phyloP scores from a whole-genome alignment of 2,797 vertebrate genomes.

The Lagorchestes hirsutus region DNA sequence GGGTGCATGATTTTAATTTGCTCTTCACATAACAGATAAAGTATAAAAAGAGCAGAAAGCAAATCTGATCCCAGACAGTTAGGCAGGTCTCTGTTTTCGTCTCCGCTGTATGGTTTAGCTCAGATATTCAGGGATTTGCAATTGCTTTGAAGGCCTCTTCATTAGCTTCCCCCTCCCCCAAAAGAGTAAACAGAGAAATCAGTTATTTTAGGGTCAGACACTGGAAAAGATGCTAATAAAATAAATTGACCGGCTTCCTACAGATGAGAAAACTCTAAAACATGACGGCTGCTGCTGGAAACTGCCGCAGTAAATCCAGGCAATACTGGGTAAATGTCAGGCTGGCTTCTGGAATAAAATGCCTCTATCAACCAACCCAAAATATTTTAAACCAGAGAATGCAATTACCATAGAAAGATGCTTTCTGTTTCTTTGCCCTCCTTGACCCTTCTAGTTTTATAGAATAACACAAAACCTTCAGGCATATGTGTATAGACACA shows the following conservation, averaged over 20 bases:
- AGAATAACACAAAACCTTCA: conserved; percentile 60
- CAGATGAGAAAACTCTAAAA: conserved; percentile 67
- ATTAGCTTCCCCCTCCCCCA: conserved; percentile 58
- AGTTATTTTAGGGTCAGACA: conserved; percentile 67
- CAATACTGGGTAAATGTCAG: conserved; percentile 48
- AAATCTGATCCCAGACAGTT: neutral
- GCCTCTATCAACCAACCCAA: conserved; percentile 43
- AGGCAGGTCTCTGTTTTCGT: neutral
- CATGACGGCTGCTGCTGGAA: conserved; percentile 59
- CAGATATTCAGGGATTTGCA: conserved; percentile 46
- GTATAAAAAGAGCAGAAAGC: neutral
- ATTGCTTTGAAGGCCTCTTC: conserved; percentile 38
- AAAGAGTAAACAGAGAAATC: conserved; percentile 73
- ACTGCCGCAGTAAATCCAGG: conserved; percentile 76
- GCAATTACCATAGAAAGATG: neutral
- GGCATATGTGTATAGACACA: conserved; percentile 59
- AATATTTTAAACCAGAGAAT: conserved; percentile 49
- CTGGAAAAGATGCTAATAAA: conserved; percentile 76
- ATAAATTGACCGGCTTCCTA: conserved; percentile 70
- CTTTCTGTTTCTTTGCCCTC: neutral
- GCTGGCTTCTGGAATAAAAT: conserved; percentile 66
- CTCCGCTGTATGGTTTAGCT: conserved; percentile 40
- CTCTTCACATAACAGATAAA: conserved; percentile 59
- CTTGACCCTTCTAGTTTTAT: neutral
- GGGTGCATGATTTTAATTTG: conserved; percentile 61